phyloP scores from a whole-genome alignment of 2,797 vertebrate genomes.

The Acanthurus leucopareius region DNA sequence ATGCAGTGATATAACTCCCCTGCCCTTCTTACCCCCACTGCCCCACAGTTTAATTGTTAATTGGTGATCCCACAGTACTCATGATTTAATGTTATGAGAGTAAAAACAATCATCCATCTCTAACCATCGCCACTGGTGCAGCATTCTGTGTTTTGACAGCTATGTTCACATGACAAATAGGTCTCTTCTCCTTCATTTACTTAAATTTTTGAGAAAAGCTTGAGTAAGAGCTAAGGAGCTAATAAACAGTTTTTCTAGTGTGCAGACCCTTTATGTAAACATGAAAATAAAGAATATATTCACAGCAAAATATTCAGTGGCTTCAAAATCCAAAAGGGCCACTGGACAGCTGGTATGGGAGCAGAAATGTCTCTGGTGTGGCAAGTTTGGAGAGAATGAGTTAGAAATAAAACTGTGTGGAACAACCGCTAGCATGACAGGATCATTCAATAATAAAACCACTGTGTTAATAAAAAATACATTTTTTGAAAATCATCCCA shows the following conservation, averaged over 20 bases:
- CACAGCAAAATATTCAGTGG: background rate
- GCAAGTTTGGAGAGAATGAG: conserved; percentile 21
- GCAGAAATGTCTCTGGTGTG: conserved; percentile 12
- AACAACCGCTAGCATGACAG: conserved; percentile 14
- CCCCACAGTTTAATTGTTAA: too few relatives aligned
- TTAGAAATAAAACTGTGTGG: conserved; percentile 7
- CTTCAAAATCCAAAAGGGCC: conserved; percentile 14
- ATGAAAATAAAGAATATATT: background rate
- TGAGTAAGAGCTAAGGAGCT: background rate
- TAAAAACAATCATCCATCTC: too few relatives aligned
- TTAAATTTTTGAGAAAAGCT: background rate
- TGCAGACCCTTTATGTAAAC: background rate
- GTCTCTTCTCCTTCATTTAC: background rate
- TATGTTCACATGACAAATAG: background rate
- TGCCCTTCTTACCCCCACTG: too few relatives aligned
- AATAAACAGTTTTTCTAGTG: background rate
- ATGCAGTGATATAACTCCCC: too few relatives aligned
- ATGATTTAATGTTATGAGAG: too few relatives aligned
- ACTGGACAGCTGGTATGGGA: conserved; percentile 54
- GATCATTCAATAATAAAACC: conserved; percentile 5
- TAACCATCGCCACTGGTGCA: background rate
- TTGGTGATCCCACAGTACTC: too few relatives aligned
- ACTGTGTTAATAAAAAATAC: background rate
- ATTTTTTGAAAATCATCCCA: too few relatives aligned
- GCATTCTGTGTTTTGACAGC: background rate